Evolutionary conservation across 1,140 invertebrate species (phyloP).

Genomic region (Euura saliciscinereae): DNA sequence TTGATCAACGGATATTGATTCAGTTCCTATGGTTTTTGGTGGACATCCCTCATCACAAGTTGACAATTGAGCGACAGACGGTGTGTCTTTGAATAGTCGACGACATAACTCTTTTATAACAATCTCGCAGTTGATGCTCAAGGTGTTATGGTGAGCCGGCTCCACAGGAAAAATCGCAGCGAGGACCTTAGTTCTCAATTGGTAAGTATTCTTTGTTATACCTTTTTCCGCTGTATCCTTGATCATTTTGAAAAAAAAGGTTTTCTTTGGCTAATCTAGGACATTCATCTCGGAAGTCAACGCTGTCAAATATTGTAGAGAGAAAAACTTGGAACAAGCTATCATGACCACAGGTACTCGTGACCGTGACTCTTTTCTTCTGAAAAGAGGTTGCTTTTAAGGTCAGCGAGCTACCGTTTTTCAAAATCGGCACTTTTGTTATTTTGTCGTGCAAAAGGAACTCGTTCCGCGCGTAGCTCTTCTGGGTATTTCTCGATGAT

Average conservation of each 20-base stretch:
- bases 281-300: neutral
- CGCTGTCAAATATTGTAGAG: constrained; percentile 7
- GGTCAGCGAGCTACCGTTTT: constrained; percentile 14
- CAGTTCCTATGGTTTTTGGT: neutral
- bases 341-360: constrained; percentile 7
- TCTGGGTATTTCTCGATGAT: neutral
- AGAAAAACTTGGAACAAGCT: constrained; percentile 13
- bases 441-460: constrained; percentile 12
- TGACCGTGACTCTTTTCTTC: neutral
- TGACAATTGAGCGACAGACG: neutral
- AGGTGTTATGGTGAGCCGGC: neutral
- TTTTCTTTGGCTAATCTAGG: neutral
- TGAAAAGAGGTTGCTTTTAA: constrained; percentile 5
- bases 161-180: neutral
- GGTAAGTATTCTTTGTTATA: neutral
- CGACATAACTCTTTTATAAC: neutral
- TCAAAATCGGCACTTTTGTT: constrained; percentile 13
- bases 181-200: neutral
- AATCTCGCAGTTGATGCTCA: neutral
- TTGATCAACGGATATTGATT: neutral
- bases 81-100: neutral
- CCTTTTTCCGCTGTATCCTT: neutral
- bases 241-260: constrained; percentile 3
- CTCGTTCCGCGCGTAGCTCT: neutral
- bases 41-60: constrained; percentile 2